phyloP scores from a whole-genome alignment of 2,888 invertebrate genomes.

The Conops quadrifasciatus region DNA sequence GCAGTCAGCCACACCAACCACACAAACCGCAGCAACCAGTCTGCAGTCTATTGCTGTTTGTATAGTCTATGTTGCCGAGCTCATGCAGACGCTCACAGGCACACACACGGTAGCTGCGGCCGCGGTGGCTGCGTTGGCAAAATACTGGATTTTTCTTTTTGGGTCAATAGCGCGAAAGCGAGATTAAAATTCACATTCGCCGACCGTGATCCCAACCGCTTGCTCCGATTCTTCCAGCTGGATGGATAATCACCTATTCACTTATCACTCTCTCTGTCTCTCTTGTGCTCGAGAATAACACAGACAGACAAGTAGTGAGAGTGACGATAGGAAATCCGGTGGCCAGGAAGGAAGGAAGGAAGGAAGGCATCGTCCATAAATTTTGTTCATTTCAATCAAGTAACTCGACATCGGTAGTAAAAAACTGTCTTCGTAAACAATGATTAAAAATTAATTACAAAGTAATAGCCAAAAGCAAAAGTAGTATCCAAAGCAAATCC shows the following conservation, averaged over 20 bases:
- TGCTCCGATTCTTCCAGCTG: background rate
- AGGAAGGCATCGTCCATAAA: background rate
- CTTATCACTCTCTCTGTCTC: no score
- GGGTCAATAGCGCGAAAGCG: constrained; percentile 36
- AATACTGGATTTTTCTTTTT: constrained; percentile 21
- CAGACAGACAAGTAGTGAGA: background rate
- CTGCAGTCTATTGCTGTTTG: background rate
- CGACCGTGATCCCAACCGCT: background rate
- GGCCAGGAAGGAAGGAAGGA: background rate
- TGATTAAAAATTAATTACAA: no score
- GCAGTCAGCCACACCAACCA: background rate
- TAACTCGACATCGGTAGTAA: no score
- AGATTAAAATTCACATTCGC: constrained; percentile 16
- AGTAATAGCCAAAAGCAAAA: no score
- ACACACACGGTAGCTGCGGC: background rate
- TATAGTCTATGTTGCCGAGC: no score
- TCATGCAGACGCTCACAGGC: background rate
- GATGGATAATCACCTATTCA: background rate
- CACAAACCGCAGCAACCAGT: background rate
- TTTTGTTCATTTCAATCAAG: no score
- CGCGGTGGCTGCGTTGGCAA: background rate
- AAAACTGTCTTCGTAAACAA: no score
- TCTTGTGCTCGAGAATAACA: background rate
- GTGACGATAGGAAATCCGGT: background rate
- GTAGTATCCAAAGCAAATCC: no score